Conservation (phyloP, 35 echinoderm and acorn worm genomes). For the Holothuria glaberrima region DNA sequence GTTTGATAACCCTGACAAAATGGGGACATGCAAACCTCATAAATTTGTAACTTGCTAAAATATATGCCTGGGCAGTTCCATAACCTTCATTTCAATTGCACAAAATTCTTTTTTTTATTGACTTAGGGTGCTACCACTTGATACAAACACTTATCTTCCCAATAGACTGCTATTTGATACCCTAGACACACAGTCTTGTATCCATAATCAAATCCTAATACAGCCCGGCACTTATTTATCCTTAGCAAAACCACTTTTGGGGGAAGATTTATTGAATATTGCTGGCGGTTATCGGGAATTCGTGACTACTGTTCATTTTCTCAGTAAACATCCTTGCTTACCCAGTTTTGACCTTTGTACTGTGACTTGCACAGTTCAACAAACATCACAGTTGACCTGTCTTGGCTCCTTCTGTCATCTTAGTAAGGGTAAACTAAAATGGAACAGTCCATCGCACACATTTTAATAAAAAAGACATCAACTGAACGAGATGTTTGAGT, state of each 20-base stretch:
- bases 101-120: slow-evolving; percentile 27
- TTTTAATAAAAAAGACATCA: no score
- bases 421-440: no score
- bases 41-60: no score
- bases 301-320: slow-evolving; percentile 49
- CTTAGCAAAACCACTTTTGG: slow-evolving; percentile 46
- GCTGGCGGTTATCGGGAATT: slow-evolving; percentile 7
- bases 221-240: neutral
- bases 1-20: no score
- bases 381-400: no score
- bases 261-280: slow-evolving; percentile 33
- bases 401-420: no score
- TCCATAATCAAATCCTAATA: slow-evolving; percentile 44
- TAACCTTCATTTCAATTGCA: neutral
- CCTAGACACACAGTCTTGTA: slow-evolving; percentile 37
- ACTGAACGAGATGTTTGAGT: no score
- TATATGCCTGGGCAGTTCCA: no score
- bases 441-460: no score
- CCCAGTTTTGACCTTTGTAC: slow-evolving; percentile 28
- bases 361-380: no score
- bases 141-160: neutral
- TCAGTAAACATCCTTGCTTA: slow-evolving; percentile 47
- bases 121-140: neutral
- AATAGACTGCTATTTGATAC: slow-evolving; percentile 36
- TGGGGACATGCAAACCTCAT: no score